Conservation (phyloP, 2,888 invertebrate species). For the Polydrusus pterygomalis region DNA sequence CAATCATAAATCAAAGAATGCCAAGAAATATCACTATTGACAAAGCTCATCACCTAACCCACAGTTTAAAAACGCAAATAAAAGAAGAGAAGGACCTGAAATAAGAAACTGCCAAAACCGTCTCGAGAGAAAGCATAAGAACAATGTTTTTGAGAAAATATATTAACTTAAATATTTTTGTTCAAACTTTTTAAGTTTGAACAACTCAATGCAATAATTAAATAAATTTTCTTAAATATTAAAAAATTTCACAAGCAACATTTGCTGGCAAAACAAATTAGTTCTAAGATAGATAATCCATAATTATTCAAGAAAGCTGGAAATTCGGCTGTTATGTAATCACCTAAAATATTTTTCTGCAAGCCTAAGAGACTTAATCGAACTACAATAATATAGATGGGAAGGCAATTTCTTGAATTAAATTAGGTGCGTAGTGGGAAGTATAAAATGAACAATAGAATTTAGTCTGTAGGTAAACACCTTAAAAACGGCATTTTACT, state of each 20-base stretch:
- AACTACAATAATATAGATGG: slow-evolving; percentile 37
- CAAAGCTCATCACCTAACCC: too few relatives aligned
- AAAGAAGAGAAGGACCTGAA: too few relatives aligned
- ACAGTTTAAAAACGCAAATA: too few relatives aligned
- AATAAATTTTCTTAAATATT: background rate
- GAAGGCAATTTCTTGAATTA: slow-evolving; percentile 32
- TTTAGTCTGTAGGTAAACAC: background rate
- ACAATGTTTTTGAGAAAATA: too few relatives aligned
- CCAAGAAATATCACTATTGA: too few relatives aligned
- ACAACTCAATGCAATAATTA: too few relatives aligned
- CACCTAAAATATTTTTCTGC: slow-evolving; percentile 28
- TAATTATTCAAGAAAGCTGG: slow-evolving; percentile 13
- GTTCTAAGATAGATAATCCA: slow-evolving; percentile 2
- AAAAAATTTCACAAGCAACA: background rate
- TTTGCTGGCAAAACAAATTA: slow-evolving; percentile 13
- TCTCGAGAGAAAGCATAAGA: too few relatives aligned
- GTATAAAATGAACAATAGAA: background rate
- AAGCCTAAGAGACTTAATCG: slow-evolving; percentile 25
- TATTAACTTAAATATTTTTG: too few relatives aligned
- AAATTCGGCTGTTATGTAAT: slow-evolving; percentile 20
- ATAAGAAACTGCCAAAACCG: too few relatives aligned
- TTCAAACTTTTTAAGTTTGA: too few relatives aligned
- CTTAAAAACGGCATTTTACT: too few relatives aligned
- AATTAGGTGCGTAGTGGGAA: slow-evolving; percentile 22
- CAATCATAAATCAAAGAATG: too few relatives aligned